phyloP scores from a whole-genome alignment of 2,113 vertebrate genomes.

The Anseranas semipalmata region DNA sequence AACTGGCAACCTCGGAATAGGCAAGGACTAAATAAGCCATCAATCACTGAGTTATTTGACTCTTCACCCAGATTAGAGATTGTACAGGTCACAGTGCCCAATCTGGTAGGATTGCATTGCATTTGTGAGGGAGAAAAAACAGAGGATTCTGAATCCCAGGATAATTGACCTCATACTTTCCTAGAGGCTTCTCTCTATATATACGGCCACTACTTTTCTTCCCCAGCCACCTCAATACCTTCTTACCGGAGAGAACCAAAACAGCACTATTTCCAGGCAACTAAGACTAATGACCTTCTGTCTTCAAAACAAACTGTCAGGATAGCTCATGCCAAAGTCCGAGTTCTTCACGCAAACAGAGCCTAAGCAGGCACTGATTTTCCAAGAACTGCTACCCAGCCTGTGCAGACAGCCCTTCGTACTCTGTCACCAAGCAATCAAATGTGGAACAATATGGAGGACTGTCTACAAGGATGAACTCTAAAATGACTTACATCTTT shows the following conservation, averaged over 20 bases:
- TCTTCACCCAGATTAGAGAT: not conserved
- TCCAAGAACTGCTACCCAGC: not conserved
- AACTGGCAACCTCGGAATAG: not conserved
- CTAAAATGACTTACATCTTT: not conserved
- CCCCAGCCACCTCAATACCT: not conserved
- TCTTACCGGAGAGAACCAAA: not conserved
- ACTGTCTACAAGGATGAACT: not conserved
- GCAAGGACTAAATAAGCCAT: not conserved
- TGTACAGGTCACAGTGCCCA: not conserved
- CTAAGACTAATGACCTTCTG: not conserved
- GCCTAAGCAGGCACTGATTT: not conserved
- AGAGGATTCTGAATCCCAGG: not conserved
- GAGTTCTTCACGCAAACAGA: not conserved
- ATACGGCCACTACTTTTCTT: not conserved
- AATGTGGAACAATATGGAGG: fast-evolving
- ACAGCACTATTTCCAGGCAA: not conserved
- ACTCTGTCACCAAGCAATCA: not conserved
- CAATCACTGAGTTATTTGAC: not conserved
- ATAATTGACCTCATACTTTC: not conserved
- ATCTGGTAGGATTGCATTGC: fast-evolving
- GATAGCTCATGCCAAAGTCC: not conserved
- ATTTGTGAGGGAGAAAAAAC: not conserved
- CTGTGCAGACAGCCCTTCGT: not conserved
- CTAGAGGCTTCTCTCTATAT: not conserved
- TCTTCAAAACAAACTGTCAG: not conserved